phyloP scores from a whole-genome alignment of 2,797 vertebrate genomes.

The Lithobates pipiens region DNA sequence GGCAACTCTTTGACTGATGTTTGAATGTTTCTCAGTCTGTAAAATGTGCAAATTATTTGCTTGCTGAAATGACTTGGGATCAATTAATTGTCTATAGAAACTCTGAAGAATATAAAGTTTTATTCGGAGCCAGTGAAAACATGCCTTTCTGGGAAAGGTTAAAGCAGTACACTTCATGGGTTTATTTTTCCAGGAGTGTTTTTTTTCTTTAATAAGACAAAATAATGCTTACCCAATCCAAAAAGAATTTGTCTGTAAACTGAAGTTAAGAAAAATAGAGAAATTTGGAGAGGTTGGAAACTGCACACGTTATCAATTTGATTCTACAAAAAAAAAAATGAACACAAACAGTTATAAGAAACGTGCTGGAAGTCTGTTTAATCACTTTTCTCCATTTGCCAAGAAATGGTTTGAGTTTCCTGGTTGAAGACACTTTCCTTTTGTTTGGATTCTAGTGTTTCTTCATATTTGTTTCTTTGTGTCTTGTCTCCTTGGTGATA shows the following conservation, averaged over 20 bases:
- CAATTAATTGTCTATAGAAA: conserved; percentile 57
- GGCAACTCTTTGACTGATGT: background rate
- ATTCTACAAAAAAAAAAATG: conserved; percentile 35
- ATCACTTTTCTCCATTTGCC: conserved; percentile 32
- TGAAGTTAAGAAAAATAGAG: conserved; percentile 48
- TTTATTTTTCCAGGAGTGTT: conserved; percentile 60
- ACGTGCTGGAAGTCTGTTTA: conserved; percentile 45
- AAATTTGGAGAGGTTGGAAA: conserved; percentile 47
- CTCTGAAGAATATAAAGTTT: conserved; percentile 45
- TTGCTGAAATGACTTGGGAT: conserved; percentile 50
- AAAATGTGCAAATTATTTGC: conserved; percentile 33
- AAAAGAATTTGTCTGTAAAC: conserved; percentile 61
- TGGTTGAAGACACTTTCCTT: conserved; percentile 35
- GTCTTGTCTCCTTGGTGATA: conserved; percentile 51
- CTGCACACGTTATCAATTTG: conserved; percentile 57
- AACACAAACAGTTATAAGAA: conserved; percentile 42
- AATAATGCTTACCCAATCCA: conserved; percentile 60
- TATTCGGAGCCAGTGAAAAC: conserved; percentile 59
- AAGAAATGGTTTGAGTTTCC: conserved; percentile 45
- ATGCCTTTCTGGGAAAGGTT: conserved; percentile 62
- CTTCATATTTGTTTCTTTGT: conserved; percentile 46
- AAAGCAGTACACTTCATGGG: conserved; percentile 58
- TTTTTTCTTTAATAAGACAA: conserved; percentile 60
- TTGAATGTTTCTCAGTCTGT: conserved; percentile 20
- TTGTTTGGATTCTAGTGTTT: conserved; percentile 39